Percentiles rank a stretch among this genome's conserved stretches.
Conservation (phyloP, 2,888 invertebrate genomes). For the Apoderus coryli region DNA sequence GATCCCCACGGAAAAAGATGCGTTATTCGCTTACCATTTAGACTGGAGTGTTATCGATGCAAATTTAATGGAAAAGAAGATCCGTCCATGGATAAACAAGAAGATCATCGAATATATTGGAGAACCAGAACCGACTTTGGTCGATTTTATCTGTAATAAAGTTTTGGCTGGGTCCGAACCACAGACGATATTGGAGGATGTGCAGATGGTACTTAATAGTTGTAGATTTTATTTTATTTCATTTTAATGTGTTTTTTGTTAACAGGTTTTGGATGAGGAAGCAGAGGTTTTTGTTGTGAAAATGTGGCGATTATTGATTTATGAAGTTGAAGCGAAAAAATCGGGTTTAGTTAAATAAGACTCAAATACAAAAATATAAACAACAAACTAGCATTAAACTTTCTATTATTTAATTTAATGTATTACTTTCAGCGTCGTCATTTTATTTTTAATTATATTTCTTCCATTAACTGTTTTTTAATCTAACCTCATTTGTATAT, state of each 20-base stretch:
- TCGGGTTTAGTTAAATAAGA: constrained; percentile 73
- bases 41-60: constrained; percentile 73
- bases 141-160: constrained; percentile 99
- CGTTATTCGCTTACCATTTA: constrained; percentile 86
- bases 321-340: constrained; percentile 98
- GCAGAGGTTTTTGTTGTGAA: constrained; percentile 99
- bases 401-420: too few species aligned
- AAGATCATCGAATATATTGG: constrained; percentile 99
- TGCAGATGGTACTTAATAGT: constrained; percentile 70
- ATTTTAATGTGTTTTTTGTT: constrained; percentile 18
- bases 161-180: constrained; percentile 88
- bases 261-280: constrained; percentile 95
- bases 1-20: constrained; percentile 95
- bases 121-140: constrained; percentile 93
- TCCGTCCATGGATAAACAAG: constrained; percentile 99
- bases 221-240: constrained; percentile 1
- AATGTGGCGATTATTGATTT: constrained; percentile 99
- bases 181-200: constrained; percentile 91
- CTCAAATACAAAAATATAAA: too few species aligned
- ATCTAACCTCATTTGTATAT: too few species aligned
- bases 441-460: too few species aligned
- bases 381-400: too few species aligned
- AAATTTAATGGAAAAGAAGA: constrained; percentile 83
- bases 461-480: too few species aligned
- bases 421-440: too few species aligned